Evolutionary conservation across 2,113 vertebrate genomes (phyloP).

Genomic region (Thymallus thymallus): DNA sequence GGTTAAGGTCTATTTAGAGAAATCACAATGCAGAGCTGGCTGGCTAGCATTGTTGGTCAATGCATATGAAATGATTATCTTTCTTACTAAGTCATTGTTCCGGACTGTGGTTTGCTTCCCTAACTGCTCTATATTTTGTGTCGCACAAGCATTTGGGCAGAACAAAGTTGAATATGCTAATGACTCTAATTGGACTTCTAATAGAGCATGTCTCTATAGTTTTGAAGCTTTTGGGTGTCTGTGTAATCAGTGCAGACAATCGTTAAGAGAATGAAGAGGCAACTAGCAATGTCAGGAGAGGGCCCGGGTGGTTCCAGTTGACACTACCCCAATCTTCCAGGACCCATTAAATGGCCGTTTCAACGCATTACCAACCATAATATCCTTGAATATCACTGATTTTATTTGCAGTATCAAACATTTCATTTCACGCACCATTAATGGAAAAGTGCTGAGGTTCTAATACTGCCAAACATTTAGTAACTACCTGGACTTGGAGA

Average conservation of each 20-base stretch:
- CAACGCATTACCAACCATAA: constrained; percentile 99
- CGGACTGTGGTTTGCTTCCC: constrained; percentile 55
- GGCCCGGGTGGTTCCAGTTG: constrained; percentile 98
- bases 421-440: constrained; percentile 99
- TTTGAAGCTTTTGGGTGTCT: constrained; percentile 96
- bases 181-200: constrained; percentile 99
- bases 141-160: constrained; percentile 84
- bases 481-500: constrained; percentile 99
- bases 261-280: constrained; percentile 99
- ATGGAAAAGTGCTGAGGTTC: constrained; percentile 98
- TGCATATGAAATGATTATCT: constrained; percentile 15
- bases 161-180: constrained; percentile 99
- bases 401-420: constrained; percentile 99
- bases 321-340: constrained; percentile 99
- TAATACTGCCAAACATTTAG: constrained; percentile 99
- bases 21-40: background rate
- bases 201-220: constrained; percentile 99
- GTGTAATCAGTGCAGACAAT: constrained; percentile 99
- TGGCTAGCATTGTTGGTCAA: background rate
- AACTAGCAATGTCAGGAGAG: constrained; percentile 99
- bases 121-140: constrained; percentile 66
- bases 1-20: constrained; percentile 8
- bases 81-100: constrained; percentile 33
- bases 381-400: constrained; percentile 99
- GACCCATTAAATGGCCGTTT: constrained; percentile 99